Evolutionary conservation across 2,113 vertebrate genomes (phyloP).

Genomic region (Chaetodon auriga): DNA sequence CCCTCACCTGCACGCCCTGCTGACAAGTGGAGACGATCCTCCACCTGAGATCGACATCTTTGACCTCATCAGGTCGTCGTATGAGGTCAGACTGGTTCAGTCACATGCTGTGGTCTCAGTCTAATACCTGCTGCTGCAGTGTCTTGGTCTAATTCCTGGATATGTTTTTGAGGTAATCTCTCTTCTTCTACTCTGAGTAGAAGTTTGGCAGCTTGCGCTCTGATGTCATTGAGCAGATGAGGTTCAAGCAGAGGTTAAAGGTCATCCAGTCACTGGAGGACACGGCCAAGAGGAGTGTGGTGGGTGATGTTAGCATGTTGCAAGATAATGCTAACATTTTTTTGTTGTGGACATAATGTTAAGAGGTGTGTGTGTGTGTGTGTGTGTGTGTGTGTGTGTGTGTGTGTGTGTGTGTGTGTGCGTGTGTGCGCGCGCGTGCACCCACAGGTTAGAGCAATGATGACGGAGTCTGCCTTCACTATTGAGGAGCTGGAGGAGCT

Average conservation of each 20-base stretch:
- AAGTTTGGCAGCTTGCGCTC: constrained; percentile 92
- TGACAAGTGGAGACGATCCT: constrained; percentile 91
- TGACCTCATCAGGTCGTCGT: constrained; percentile 93
- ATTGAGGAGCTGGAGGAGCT: constrained; percentile 96
- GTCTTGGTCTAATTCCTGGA: neutral
- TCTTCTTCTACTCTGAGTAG: constrained; percentile 76
- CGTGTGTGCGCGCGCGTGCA: constrained; percentile 32
- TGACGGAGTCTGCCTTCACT: constrained; percentile 93
- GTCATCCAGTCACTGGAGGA: constrained; percentile 98
- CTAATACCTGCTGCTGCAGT: neutral
- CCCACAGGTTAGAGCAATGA: constrained; percentile 92
- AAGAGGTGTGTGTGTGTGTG: constrained; percentile 13
- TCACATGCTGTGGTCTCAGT: neutral
- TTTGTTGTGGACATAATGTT: neutral
- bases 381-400: constrained; percentile 37
- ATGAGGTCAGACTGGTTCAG: constrained; percentile 86
- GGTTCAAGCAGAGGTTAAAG: constrained; percentile 97
- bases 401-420: constrained; percentile 30
- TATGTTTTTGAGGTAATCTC: neutral
- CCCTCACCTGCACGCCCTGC: constrained; percentile 92
- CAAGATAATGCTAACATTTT: neutral
- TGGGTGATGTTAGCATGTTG: constrained; percentile 72
- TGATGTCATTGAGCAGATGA: constrained; percentile 97
- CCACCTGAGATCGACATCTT: constrained; percentile 93
- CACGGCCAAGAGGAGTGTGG: constrained; percentile 96